phyloP scores from a whole-genome alignment of 2,797 vertebrate species.

The Tragelaphus eurycerus region DNA sequence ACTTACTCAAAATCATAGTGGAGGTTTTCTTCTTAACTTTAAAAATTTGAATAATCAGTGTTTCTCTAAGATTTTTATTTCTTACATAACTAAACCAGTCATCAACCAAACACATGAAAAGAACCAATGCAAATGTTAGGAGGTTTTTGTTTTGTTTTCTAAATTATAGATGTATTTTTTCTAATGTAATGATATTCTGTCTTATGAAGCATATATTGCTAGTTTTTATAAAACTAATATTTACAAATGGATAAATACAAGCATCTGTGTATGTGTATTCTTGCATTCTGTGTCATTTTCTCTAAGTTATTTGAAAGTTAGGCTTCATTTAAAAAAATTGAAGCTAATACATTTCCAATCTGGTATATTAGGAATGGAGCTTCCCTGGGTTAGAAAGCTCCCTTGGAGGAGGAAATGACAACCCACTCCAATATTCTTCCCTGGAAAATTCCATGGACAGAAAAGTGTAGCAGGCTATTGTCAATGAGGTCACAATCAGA shows the following conservation, averaged over 20 bases:
- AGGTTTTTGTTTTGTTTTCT: neutral
- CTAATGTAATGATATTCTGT: neutral
- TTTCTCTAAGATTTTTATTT: conserved; percentile 32
- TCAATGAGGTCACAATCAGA: neutral
- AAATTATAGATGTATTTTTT: conserved; percentile 45
- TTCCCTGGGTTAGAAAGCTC: neutral
- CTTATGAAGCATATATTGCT: neutral
- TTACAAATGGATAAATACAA: neutral
- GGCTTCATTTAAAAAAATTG: neutral
- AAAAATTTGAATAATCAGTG: conserved; percentile 14
- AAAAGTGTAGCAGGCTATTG: neutral
- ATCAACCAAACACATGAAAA: neutral
- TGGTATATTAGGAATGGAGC: neutral
- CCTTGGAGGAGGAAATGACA: neutral
- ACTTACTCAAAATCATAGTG: conserved; percentile 40
- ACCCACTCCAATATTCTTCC: neutral
- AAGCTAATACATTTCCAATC: neutral
- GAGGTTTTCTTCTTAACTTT: neutral
- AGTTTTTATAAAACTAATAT: neutral
- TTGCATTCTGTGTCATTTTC: neutral
- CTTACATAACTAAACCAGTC: neutral
- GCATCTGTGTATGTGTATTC: neutral
- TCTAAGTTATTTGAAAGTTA: neutral
- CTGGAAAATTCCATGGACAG: neutral
- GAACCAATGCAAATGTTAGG: neutral